Evolutionary conservation across 2,113 vertebrate species (phyloP).

Genomic region (Meriones unguiculatus): DNA sequence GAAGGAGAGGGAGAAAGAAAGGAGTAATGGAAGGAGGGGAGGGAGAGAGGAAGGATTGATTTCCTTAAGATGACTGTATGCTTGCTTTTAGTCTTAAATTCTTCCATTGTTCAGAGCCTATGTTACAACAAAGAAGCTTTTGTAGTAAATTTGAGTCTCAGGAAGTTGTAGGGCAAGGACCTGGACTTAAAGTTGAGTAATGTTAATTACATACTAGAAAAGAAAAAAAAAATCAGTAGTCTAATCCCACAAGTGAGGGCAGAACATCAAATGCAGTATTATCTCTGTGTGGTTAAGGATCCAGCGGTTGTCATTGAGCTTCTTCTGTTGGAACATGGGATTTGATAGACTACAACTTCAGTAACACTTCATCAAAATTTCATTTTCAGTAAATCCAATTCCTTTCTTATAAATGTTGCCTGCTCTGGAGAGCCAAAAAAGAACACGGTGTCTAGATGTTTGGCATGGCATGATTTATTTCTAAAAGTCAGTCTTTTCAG

Average conservation of each 20-base stretch:
- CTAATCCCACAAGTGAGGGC: background rate
- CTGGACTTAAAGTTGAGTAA: background rate
- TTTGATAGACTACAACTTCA: conserved; percentile 60
- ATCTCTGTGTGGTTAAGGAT: conserved; percentile 19
- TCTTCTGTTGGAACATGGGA: conserved; percentile 20
- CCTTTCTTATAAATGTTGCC: conserved; percentile 41
- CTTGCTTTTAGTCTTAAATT: background rate
- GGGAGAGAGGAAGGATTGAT: background rate
- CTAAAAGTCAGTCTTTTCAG: conserved; percentile 28
- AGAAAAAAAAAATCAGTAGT: background rate
- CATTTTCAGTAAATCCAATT: conserved; percentile 61
- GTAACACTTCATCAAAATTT: conserved; percentile 61
- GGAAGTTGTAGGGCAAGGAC: conserved; percentile 4
- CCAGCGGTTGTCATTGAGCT: conserved; percentile 14
- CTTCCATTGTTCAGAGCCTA: background rate
- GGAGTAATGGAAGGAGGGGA: background rate
- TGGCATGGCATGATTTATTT: conserved; percentile 15
- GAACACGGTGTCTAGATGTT: background rate
- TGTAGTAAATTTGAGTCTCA: conserved; percentile 4
- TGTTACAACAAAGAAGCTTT: background rate
- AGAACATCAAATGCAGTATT: conserved; percentile 6
- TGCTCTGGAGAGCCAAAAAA: conserved; percentile 7
- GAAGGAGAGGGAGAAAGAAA: background rate
- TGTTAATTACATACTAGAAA: conserved; percentile 33
- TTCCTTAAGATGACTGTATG: background rate